These are phyloP conservation scores for Nanorana parkeri DNA, from an alignment of 2,113 vertebrate genomes.

Conservation along the genomic window DNA sequence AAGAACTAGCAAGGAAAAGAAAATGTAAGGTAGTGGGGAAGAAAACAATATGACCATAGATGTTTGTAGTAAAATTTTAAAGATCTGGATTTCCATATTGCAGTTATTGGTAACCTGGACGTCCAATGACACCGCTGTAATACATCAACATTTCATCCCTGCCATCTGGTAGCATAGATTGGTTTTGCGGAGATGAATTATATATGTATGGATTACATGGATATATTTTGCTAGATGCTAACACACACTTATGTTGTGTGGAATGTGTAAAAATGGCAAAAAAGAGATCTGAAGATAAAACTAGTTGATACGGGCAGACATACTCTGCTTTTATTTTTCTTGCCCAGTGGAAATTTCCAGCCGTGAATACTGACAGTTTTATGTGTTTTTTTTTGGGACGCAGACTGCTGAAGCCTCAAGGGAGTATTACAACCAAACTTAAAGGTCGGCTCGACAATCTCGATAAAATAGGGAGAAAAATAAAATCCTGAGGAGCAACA, in stretches of 20 bases:
- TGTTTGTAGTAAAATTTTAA: too few species aligned
- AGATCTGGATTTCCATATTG: too few species aligned
- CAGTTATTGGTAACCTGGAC: too few species aligned
- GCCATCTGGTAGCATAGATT: background rate
- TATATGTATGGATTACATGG: background rate
- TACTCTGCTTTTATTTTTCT: background rate
- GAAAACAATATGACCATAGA: too few species aligned
- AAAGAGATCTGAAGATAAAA: background rate
- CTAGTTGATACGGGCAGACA: conserved; percentile 1
- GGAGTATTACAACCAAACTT: conserved; percentile 17
- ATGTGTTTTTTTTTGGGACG: conserved; percentile 13
- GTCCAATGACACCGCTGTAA: too few species aligned
- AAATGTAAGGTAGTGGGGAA: too few species aligned
- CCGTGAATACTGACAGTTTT: conserved; percentile 28
- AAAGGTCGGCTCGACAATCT: conserved; percentile 26
- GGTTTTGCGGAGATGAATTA: background rate
- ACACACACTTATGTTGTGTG: background rate
- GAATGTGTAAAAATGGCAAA: background rate
- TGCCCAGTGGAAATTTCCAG: conserved; percentile 42
- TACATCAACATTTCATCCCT: background rate
- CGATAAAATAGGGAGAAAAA: background rate
- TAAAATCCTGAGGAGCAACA: conserved; percentile 3
- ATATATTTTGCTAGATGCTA: background rate
- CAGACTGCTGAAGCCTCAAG: conserved; percentile 10
- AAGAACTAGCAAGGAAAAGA: too few species aligned